Evolutionary conservation across 2,888 invertebrate species (phyloP), one percentile per base, ranked within the genome.

Genomic region (Nebria brevicollis): DNA sequence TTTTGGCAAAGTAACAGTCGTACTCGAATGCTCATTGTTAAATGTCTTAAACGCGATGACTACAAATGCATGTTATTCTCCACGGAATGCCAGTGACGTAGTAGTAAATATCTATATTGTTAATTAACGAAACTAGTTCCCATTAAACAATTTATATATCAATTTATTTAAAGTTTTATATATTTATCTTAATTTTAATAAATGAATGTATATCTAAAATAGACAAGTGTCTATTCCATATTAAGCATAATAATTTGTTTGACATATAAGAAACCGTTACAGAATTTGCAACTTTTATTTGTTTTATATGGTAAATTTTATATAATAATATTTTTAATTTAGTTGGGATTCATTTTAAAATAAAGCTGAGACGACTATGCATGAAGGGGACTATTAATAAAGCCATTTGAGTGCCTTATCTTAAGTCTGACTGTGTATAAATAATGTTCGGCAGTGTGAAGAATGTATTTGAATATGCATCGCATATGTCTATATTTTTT

Each of bases 381-480:
- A 66, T 66, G 54, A 26, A 66, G 74, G 74, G 66, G 79, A 79
- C 79, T 79, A 79, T 79, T 79, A 79, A 79, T 79, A 79, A 79
- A 79, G 68, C 68, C 66, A 79, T 79, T 79, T 74, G 74, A 79
- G 74, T 79, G 74, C 79, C 68, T 79, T 79, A 75, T 79, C 79
- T 79, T 79, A 25, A 66, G 73, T 26, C 64, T 34, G 11, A 41
- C 34, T 73, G 78, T 26, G 72, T 26, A 68, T 20, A 73, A 73
- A 73, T 20, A 20, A 20, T 43, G 73, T 41, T n/a, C 41, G 26
- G 73, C n/a, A 11, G 34, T 20, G n/a, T 41, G 20, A 73, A 34
- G 73, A 26, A 73, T 42, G 15, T 73, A 73, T 15, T 73, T 73
- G 73, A 43, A 41, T 73, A 42, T 73, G 73, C 41, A 42, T 26